A percentile compares a stretch with the other conserved stretches of the same genome.
These are phyloP conservation scores for Cyprinodon tularosa DNA, from an alignment of 2,113 vertebrate genomes.

Conservation along the genomic window DNA sequence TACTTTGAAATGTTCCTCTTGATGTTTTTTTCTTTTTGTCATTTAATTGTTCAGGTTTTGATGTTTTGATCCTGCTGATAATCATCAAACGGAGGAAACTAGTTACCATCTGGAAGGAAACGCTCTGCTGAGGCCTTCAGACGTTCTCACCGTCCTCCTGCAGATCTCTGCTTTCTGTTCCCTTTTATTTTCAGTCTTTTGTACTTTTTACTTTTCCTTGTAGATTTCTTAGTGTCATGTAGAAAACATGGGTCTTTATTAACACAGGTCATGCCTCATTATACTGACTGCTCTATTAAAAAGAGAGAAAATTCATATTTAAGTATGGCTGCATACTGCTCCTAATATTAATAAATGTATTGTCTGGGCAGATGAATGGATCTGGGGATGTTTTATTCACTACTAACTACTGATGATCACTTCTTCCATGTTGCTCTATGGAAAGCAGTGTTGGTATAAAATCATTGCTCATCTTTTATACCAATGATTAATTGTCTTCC, in stretches of 20 bases:
- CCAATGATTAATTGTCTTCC: no score
- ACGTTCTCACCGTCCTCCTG: neutral
- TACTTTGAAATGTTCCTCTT: neutral
- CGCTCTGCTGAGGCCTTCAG: neutral
- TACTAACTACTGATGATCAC: no score
- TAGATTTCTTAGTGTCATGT: slow-evolving; percentile 70
- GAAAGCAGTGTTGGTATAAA: no score
- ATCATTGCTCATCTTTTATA: no score
- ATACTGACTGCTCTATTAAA: slow-evolving; percentile 70
- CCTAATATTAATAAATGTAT: slow-evolving; percentile 72
- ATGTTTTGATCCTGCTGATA: neutral
- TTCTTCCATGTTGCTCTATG: no score
- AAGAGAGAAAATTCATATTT: slow-evolving; percentile 52
- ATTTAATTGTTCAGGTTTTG: neutral
- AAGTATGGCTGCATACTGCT: slow-evolving; percentile 72
- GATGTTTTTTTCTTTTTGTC: neutral
- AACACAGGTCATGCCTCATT: slow-evolving; percentile 59
- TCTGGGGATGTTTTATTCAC: neutral
- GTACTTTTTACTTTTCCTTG: slow-evolving; percentile 22
- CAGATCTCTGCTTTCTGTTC: neutral
- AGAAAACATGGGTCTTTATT: slow-evolving; percentile 56
- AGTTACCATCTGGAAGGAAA: neutral
- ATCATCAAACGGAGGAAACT: neutral
- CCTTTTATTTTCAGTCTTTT: neutral
- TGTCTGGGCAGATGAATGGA: slow-evolving; percentile 57